These are phyloP conservation scores for Dioctria rufipes DNA, from an alignment of 2,888 invertebrate genomes.

Conservation along the genomic window DNA sequence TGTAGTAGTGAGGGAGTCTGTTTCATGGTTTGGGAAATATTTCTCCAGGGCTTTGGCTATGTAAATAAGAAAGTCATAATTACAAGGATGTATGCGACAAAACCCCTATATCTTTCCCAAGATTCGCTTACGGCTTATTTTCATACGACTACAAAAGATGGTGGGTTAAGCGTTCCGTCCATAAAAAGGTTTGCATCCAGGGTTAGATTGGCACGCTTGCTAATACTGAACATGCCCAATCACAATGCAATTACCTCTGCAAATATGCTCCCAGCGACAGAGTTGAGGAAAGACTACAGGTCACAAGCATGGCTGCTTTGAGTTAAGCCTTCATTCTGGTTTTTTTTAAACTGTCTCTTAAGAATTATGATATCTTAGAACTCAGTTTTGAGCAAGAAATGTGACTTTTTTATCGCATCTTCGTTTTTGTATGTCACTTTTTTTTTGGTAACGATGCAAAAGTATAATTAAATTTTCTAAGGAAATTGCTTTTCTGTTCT, in stretches of 20 bases:
- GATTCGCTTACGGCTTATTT: not conserved
- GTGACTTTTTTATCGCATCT: no score
- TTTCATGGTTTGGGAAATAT: no score
- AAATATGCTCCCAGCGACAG: constrained; percentile 1
- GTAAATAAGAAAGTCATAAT: not conserved
- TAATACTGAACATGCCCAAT: not conserved
- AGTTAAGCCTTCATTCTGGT: no score
- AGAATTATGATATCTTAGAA: no score
- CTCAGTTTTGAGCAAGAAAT: no score
- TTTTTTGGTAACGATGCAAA: no score
- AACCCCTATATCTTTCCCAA: not conserved
- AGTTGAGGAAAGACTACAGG: not conserved
- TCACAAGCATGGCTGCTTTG: not conserved
- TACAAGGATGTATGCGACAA: not conserved
- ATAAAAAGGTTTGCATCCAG: not conserved
- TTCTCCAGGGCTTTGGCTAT: not conserved
- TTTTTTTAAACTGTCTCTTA: no score
- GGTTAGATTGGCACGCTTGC: not conserved
- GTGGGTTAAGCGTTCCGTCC: not conserved
- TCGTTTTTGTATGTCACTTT: no score
- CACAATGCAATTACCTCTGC: not conserved
- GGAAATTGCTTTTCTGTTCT: no score
- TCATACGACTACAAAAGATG: not conserved
- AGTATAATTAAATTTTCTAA: no score
- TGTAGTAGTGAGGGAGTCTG: no score